A percentile compares a stretch with the other conserved stretches of the same genome.
phyloP scores from a whole-genome alignment of 2,113 vertebrate species.

The Psophia crepitans region DNA sequence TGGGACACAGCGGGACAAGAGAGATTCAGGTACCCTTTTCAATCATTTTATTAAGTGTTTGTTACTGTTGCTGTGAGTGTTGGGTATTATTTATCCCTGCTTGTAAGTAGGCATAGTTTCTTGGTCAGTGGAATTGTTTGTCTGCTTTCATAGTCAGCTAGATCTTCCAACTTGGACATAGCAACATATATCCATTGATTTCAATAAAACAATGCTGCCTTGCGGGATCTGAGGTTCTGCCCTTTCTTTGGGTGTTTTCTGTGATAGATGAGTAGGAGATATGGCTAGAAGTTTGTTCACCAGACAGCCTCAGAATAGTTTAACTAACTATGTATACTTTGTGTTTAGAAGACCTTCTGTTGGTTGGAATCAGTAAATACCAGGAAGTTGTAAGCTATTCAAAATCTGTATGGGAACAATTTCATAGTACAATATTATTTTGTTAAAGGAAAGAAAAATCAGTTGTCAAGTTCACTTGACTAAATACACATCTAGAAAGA shows the following conservation, averaged over 20 bases:
- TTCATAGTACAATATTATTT: not conserved
- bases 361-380: not conserved
- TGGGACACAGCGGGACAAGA: conserved; percentile 85
- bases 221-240: not conserved
- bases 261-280: not conserved
- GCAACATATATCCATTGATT: rapidly evolving
- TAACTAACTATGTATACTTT: not conserved
- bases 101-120: not conserved
- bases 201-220: not conserved
- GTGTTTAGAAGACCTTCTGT: not conserved
- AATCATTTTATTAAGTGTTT: not conserved
- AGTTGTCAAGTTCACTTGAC: not conserved
- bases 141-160: not conserved
- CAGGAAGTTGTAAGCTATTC: not conserved
- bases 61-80: not conserved
- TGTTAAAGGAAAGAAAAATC: too few species aligned
- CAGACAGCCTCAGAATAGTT: not conserved
- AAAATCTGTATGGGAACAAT: not conserved
- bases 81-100: not conserved
- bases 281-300: not conserved
- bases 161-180: not conserved
- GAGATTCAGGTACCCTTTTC: conserved; percentile 76
- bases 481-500: not conserved
- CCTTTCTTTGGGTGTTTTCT: not conserved
- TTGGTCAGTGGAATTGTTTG: not conserved